These are phyloP conservation scores for Gambusia holbrooki DNA, from an alignment of 2,113 vertebrate species.

Conservation along the genomic window DNA sequence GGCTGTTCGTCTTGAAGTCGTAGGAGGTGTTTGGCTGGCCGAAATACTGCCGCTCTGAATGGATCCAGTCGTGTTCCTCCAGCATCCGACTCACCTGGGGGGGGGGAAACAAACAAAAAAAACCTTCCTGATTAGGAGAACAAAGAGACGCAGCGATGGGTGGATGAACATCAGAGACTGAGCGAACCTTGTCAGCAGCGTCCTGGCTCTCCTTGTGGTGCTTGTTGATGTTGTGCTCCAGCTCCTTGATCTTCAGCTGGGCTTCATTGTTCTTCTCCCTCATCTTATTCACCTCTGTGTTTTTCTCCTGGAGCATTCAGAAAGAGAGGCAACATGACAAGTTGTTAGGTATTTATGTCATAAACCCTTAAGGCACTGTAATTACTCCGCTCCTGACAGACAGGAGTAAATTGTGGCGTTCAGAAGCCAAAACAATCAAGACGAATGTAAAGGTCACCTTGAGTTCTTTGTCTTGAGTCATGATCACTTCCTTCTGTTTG, in stretches of 20 bases:
- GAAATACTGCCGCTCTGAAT: slow-evolving; percentile 87
- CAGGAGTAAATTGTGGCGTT: neutral
- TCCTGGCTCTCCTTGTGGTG: slow-evolving; percentile 85
- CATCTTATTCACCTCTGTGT: slow-evolving; percentile 77
- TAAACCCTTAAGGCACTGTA: neutral
- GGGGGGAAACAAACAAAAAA: neutral
- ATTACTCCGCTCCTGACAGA: neutral
- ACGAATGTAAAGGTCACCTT: slow-evolving; percentile 61
- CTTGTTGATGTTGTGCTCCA: slow-evolving; percentile 88
- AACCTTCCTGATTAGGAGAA: too few species aligned
- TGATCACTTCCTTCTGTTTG: slow-evolving; percentile 86
- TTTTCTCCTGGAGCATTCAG: slow-evolving; percentile 73
- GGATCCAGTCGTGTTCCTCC: slow-evolving; percentile 93
- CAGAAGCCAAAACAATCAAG: neutral
- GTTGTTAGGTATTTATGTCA: too few species aligned
- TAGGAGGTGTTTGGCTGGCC: slow-evolving; percentile 89
- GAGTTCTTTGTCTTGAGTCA: slow-evolving; percentile 85
- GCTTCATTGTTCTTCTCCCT: slow-evolving; percentile 86
- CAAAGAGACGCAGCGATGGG: neutral
- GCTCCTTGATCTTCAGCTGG: slow-evolving; percentile 88
- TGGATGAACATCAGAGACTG: neutral
- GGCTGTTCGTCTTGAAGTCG: slow-evolving; percentile 89
- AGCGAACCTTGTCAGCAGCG: slow-evolving; percentile 83
- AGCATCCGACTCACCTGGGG: slow-evolving; percentile 88
- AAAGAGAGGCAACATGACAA: neutral